Percentiles rank a stretch among this genome's conserved stretches.
Evolutionary conservation across 53 echinoderm and acorn worm genomes (phyloP).

Genomic region (Pentamera pediparva): DNA sequence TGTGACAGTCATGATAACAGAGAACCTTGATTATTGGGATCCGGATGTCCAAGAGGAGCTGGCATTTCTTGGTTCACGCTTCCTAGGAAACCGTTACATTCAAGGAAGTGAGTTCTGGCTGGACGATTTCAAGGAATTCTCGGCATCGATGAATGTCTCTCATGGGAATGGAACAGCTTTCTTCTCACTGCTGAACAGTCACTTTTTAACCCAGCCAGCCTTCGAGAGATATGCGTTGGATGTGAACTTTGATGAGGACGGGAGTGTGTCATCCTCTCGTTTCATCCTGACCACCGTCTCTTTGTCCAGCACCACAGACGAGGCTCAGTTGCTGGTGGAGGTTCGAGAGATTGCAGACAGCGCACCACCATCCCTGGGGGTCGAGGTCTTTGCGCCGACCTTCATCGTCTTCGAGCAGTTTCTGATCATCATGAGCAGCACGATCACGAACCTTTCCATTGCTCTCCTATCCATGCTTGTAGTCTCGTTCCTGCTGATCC

Average conservation of each 20-base stretch:
- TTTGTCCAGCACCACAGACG: constrained; percentile 40
- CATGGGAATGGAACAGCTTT: constrained; percentile 16
- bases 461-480: constrained; percentile 70
- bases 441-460: constrained; percentile 60
- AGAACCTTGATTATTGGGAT: constrained; percentile 43
- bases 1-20: constrained; percentile 46
- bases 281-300: constrained; percentile 40
- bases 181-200: constrained; percentile 17
- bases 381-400: constrained; percentile 49
- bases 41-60: constrained; percentile 30
- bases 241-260: constrained; percentile 48
- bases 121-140: constrained; percentile 32
- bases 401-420: constrained; percentile 72
- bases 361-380: constrained; percentile 5
- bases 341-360: constrained; percentile 25
- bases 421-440: constrained; percentile 55
- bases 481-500: constrained; percentile 67
- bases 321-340: constrained; percentile 51
- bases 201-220: constrained; percentile 33
- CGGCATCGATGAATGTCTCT: background rate
- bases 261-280: constrained; percentile 47
- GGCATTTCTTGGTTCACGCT: background rate
- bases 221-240: constrained; percentile 47
- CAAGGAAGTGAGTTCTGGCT: constrained; percentile 54
- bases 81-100: constrained; percentile 36